Evolutionary conservation across 2,888 invertebrate species (phyloP).

Genomic region (Acronicta aceris): DNA sequence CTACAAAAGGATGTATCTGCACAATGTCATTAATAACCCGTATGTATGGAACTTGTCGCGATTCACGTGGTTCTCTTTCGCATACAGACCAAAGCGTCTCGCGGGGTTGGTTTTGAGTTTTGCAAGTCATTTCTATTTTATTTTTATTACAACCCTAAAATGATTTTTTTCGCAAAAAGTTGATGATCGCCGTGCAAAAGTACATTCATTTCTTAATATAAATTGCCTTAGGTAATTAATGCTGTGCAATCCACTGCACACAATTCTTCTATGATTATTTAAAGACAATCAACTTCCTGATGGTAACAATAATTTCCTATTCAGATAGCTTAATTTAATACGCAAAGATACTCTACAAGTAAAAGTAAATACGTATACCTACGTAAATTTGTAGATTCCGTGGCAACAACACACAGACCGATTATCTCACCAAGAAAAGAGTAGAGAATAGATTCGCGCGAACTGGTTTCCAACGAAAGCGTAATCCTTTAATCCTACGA

Average conservation of each 20-base stretch:
- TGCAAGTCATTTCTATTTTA: conserved; percentile 64
- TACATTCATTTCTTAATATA: too few relatives aligned
- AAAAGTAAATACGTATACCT: conserved; percentile 14
- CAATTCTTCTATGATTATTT: too few relatives aligned
- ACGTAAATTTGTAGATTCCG: conserved; percentile 15
- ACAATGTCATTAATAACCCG: conserved; percentile 87
- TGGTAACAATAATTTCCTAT: too few relatives aligned
- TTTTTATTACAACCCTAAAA: conserved; percentile 25
- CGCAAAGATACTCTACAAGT: conserved; percentile 7
- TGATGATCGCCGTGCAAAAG: conserved; percentile 4
- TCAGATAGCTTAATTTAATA: too few relatives aligned
- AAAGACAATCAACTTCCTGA: too few relatives aligned
- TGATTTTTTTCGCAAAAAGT: conserved; percentile 11
- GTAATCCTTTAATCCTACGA: conserved; percentile 84
- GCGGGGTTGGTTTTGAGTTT: conserved; percentile 39
- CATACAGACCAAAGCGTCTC: conserved; percentile 31
- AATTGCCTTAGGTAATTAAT: too few relatives aligned
- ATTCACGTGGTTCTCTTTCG: conserved; percentile 64
- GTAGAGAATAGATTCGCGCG: conserved; percentile 72
- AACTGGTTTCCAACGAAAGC: conserved; percentile 74
- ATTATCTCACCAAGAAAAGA: conserved; percentile 64
- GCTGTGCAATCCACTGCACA: too few relatives aligned
- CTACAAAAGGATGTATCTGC: conserved; percentile 76
- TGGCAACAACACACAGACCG: conserved; percentile 39
- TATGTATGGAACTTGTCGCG: conserved; percentile 83